Base-by-base conservation (phyloP, 2,888 invertebrate species). In the Drosophila kambysellisi region DNA sequence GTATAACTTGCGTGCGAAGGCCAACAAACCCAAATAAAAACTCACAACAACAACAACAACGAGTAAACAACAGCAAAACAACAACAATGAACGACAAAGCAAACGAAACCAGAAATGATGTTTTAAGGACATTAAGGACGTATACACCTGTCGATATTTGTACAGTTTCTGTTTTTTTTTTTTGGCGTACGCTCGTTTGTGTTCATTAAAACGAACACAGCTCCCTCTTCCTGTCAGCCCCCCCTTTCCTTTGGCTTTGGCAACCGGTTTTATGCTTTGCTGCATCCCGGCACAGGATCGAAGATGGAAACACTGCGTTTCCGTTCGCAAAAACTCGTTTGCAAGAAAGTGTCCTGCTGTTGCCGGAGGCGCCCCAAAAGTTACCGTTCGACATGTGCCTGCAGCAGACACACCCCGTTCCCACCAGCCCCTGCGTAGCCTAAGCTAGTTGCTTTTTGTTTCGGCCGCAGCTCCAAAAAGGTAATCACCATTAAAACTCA, bases 401-500 rank as follows among this genome's bases (percentile, higher is more conserved):
- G 50, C 61, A 11, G 12, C 29, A 30, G 3, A 12, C 4, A 25
- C 5, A 11, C 15, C 3, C 6, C 11, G 4, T 20, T 29, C 1
- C 25, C 8, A n/a, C 33, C 29, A 4, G 20, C 29, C 7, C 6
- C 15, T 35, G 8, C 2, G 25, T 25, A 17, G 17, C 15, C 35
- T 0, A 4, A 46, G 25, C 11, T 54, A 11, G 35, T 12, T n/a
- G 37, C 4, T 53, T 59, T 61, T 70, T 61, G 59, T 76, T 69
- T 39, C 33, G 51, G 30, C 30, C 32, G 48, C 84, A 64, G 62
- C 76, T 59, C 67, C 61, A 61, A 79, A 73, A 75, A 83, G 79
- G 82, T 82, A 85, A 85, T 89, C 85, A 89, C 83, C 84, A 88
- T 90, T 85, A 85, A 84, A 89, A 88, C 88, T 87, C 91, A 91